Base-by-base conservation (phyloP, 2,797 vertebrate species). In the Denticeps clupeoides region DNA sequence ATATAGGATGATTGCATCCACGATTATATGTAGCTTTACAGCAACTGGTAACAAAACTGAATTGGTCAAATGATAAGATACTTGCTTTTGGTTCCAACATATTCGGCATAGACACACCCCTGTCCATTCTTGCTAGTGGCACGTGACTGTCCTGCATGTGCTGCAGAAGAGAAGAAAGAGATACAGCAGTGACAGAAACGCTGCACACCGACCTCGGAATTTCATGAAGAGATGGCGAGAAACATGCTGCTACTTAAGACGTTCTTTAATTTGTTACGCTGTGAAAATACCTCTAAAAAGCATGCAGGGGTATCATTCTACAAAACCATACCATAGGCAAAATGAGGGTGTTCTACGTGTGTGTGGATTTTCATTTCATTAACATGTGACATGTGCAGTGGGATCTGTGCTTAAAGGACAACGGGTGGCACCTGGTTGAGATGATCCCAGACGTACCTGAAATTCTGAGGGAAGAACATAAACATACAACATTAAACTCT, bases 61-160 rank as follows among this genome's bases (percentile, higher is more conserved):
- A 51, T 12, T 41, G 46, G 37, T 63, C 48, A 23, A 15, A 71
- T 56, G 53, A 62, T 53, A 22, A 42, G 63, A 71, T 76, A 89
- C 90, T 91, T 93, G 86, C 94, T 88, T 96, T 95, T 82, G 84
- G 83, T 70, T 97, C 89, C 89, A 93, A 71, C 85, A 98, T 90
- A 79, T 97, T 97, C 78, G 94, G 94, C 93, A 98, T 91, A 49
- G 94, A 98, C 41, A 89, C 83, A 44, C 94, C 92, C 76, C 91
- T 84, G 68, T 93, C 90, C 91, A 91, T 87, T 80, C 84, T 81
- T 77, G 81, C 74, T 60, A 82, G 78, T 49, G 83, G 82, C 73
- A 82, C 77, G 64, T 78, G 84, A 67, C 81, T 73, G 47, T 90
- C 91, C 80, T 81, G 72, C 71, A 74, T 73, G 63, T 71, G 75